Evolutionary conservation across 2,888 invertebrate genomes (phyloP).

Genomic region (Nemurella pictetii): DNA sequence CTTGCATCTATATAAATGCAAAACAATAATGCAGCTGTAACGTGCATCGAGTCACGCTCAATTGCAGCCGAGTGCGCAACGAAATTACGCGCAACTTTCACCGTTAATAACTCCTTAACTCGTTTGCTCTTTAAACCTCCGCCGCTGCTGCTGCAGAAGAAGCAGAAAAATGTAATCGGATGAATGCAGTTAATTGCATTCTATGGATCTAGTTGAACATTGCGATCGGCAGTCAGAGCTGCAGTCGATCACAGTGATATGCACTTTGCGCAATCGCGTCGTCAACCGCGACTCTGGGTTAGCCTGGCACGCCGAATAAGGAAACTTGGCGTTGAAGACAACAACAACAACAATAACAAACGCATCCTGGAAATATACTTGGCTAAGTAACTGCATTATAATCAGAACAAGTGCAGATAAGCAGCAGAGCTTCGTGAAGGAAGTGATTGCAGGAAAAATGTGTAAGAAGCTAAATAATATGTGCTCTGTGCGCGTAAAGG

Average conservation of each 20-base stretch:
- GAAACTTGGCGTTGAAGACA: neutral
- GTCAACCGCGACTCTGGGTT: neutral
- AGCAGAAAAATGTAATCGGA: neutral
- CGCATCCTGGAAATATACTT: too few species aligned
- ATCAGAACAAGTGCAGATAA: too few species aligned
- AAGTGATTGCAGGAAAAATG: too few species aligned
- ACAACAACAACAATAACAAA: neutral
- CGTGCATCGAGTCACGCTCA: neutral
- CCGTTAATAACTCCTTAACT: neutral
- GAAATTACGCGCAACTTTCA: neutral
- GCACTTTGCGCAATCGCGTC: neutral
- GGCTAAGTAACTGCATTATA: too few species aligned
- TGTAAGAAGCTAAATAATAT: too few species aligned
- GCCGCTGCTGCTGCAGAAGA: too few species aligned
- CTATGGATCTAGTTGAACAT: neutral
- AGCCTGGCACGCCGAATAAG: neutral
- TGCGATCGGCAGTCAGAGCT: neutral
- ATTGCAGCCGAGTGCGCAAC: neutral
- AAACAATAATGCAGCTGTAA: too few species aligned
- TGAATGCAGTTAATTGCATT: neutral
- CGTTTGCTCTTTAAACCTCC: neutral
- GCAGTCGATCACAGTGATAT: neutral
- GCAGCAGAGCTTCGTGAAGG: too few species aligned
- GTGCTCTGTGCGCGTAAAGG: too few species aligned
- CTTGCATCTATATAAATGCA: too few species aligned